These are phyloP conservation scores for Scolanthus callimorphus DNA, from an alignment of 92 coral and sea anemone species.

Conservation along the genomic window DNA sequence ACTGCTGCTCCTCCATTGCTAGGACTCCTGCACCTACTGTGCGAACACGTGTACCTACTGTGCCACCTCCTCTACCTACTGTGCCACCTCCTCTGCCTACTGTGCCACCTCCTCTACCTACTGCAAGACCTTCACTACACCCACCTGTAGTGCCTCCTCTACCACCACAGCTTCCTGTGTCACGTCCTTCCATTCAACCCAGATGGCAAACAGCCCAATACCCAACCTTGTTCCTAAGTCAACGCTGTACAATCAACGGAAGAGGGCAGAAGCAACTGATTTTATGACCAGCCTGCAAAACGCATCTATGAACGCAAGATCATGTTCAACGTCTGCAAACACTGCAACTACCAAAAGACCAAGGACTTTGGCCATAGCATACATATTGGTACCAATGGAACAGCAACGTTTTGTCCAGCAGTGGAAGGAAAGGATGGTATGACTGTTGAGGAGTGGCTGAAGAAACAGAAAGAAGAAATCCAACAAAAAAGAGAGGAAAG, in stretches of 20 bases:
- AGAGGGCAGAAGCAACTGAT: background rate
- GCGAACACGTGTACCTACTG: conserved; percentile 7
- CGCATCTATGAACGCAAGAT: conserved; percentile 12
- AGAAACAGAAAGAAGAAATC: conserved; percentile 6
- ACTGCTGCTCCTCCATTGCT: too few relatives aligned
- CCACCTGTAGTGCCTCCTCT: conserved; percentile 9
- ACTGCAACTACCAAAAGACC: conserved; percentile 22
- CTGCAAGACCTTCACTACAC: background rate
- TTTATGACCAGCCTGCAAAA: background rate
- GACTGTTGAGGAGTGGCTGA: conserved; percentile 14
- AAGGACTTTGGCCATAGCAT: conserved; percentile 18
- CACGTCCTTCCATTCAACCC: too few relatives aligned
- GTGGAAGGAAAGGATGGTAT: conserved; percentile 19
- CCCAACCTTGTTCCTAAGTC: conserved; percentile 11
- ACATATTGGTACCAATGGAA: conserved; percentile 8
- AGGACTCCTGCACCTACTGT: conserved; percentile 5
- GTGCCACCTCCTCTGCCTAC: conserved; percentile 10
- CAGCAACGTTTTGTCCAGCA: conserved; percentile 22
- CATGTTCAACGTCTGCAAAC: conserved; percentile 17
- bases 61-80: conserved; percentile 11
- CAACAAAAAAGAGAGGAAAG: conserved; percentile 6
- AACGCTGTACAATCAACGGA: conserved; percentile 8
- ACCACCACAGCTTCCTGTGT: conserved; percentile 10
- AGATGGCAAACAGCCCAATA: conserved; percentile 33
- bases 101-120: conserved; percentile 8